Conservation (phyloP, 1,140 invertebrate genomes). For the Hermetia illucens region DNA sequence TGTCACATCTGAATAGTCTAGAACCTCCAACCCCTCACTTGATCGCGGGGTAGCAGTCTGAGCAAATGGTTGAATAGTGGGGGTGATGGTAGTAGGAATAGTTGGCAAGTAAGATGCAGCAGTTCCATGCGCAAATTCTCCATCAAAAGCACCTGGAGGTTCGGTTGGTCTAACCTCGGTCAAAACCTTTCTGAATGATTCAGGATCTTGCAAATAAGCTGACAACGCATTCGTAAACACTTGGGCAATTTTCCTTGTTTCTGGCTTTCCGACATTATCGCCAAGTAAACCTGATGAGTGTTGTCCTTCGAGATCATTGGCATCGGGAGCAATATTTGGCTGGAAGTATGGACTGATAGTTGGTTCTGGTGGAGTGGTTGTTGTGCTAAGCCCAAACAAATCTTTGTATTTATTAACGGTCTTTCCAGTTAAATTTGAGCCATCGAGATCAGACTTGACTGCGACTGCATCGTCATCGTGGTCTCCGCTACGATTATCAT, state of each 20-base stretch:
- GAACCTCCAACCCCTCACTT: conserved; percentile 53
- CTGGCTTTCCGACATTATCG: conserved; percentile 31
- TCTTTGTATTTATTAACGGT: conserved; percentile 43
- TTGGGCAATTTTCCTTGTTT: conserved; percentile 60
- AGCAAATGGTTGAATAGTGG: background rate
- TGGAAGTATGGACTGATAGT: conserved; percentile 28
- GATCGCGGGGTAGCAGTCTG: conserved; percentile 30
- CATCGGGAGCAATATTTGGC: conserved; percentile 30
- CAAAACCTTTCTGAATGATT: conserved; percentile 57
- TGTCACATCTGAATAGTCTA: conserved; percentile 57
- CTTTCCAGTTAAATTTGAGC: conserved; percentile 38
- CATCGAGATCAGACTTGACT: conserved; percentile 19
- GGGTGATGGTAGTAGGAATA: conserved; percentile 11
- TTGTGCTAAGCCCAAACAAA: conserved; percentile 30
- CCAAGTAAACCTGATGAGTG: conserved; percentile 3
- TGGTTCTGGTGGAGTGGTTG: conserved; percentile 23
- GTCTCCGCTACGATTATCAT: conserved; percentile 11
- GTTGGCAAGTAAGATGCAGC: conserved; percentile 26
- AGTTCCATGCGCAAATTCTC: conserved; percentile 21
- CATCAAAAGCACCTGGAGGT: conserved; percentile 35
- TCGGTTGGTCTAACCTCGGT: conserved; percentile 62
- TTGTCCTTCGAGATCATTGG: conserved; percentile 37
- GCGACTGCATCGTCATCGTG: conserved; percentile 15
- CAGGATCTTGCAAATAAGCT: conserved; percentile 65
- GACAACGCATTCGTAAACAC: conserved; percentile 68